Evolutionary conservation across 2,888 invertebrate genomes (phyloP), one percentile per base, ranked within the genome.

Genomic region (Synergus itoensis): DNA sequence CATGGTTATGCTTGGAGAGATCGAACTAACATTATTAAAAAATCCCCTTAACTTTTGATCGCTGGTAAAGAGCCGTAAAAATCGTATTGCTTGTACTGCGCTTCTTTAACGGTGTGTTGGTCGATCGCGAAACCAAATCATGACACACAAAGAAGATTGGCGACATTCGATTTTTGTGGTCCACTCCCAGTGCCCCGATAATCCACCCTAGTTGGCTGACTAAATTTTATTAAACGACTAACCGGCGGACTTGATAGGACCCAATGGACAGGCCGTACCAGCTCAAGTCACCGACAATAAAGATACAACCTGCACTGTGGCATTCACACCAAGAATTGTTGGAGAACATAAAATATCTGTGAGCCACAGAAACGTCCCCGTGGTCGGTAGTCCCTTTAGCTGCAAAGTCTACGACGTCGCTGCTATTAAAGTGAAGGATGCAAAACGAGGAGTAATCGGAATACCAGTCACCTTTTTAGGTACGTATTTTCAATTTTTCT

Each of bases 371-470:
- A 96, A 96, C 84, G 92, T 95, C 87, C 96, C 98, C 14, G 96
- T 98, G 82, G 96, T 96, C 36, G 98, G 98, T 69, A 98, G 98
- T 90, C 99, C 99, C 7, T 99, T 98, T 92, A 96, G 97, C 87
- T 96, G 98, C 87, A 98, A 99, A 94, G 98, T 98, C 4, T 98
- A 98, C 91, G 98, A 99, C 90, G 97, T 98, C 11, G 95, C 96
- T 82, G 98, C 98, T 76, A 99, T 99, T 87, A 96, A 97, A 93
- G 98, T 99, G 43, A 98, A 97, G 92, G 98, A 98, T 89, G 96
- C 98, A 12, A 96, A 97, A 73, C 95, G 95, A 87, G 97, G 98
- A 82, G 96, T 97, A 63, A 96, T 98, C 73, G 97, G 98, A 77
- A 96, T 98, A 91, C 96, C 98, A 1, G 97, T 98, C 53, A 98